These are phyloP conservation scores for Agrypnia vestita DNA, from an alignment of 1,140 invertebrate genomes.

Conservation along the genomic window DNA sequence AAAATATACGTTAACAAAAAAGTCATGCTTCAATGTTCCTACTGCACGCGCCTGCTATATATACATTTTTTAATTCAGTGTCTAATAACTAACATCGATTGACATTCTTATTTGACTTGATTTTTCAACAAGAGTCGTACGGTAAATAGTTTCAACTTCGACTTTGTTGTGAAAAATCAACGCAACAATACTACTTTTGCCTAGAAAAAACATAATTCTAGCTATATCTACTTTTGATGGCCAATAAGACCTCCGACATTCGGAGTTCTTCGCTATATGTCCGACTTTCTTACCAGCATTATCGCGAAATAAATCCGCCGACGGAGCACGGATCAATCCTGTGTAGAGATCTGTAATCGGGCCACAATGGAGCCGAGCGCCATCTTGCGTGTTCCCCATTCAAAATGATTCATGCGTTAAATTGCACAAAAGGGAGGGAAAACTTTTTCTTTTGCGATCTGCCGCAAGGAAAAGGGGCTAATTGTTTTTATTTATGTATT, in stretches of 20 bases:
- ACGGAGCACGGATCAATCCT: constrained; percentile 22
- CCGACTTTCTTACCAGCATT: not conserved
- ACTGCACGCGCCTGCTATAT: too few species aligned
- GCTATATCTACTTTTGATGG: constrained; percentile 2
- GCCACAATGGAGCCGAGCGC: constrained; percentile 10
- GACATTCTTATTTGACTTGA: too few species aligned
- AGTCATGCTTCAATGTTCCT: too few species aligned
- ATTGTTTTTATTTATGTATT: constrained; percentile 42
- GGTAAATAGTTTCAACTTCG: too few species aligned
- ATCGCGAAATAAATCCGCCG: constrained; percentile 9
- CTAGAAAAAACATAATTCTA: not conserved
- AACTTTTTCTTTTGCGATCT: constrained; percentile 31
- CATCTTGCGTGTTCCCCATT: constrained; percentile 19
- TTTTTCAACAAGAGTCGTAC: too few species aligned
- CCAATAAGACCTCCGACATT: not conserved
- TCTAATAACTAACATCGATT: too few species aligned
- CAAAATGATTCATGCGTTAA: constrained; percentile 12
- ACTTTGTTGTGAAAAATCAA: too few species aligned
- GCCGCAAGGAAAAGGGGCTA: not conserved
- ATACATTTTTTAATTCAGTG: too few species aligned
- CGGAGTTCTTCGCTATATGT: not conserved
- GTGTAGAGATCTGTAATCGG: constrained; percentile 35
- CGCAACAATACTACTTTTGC: too few species aligned
- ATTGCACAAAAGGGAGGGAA: constrained; percentile 34
- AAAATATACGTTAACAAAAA: too few species aligned